Conservation (phyloP, 2,888 invertebrate species). For the Brachynemurus nebulosus region DNA sequence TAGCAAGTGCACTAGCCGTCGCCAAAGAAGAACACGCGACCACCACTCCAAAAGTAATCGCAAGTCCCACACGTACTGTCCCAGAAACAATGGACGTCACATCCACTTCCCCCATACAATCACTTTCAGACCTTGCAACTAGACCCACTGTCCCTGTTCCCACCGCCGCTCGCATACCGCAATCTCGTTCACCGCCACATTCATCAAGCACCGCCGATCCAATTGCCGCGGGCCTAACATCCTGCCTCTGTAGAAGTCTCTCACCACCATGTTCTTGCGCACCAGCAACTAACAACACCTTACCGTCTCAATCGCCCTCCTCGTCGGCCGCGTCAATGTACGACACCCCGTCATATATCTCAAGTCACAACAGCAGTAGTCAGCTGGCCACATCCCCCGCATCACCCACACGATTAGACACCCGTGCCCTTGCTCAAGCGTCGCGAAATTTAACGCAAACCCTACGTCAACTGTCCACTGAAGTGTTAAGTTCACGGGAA, state of each 20-base stretch:
- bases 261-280: constrained; percentile 18
- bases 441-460: constrained; percentile 86
- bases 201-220: constrained; percentile 24
- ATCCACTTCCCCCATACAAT: constrained; percentile 40
- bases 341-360: too few relatives aligned
- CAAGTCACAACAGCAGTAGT: too few relatives aligned
- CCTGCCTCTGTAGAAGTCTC: constrained; percentile 31
- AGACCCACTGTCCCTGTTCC: constrained; percentile 31
- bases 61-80: constrained; percentile 27
- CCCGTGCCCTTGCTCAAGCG: constrained; percentile 72
- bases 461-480: constrained; percentile 75
- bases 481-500: constrained; percentile 55
- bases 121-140: constrained; percentile 47
- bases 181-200: constrained; percentile 1
- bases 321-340: constrained; percentile 15
- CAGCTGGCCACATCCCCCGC: constrained; percentile 29
- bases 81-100: constrained; percentile 28
- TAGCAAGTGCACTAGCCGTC: constrained; percentile 7
- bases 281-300: constrained; percentile 28
- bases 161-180: constrained; percentile 25
- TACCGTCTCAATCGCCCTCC: constrained; percentile 20
- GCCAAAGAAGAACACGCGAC: constrained; percentile 5
- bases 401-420: neutral
- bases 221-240: constrained; percentile 32
- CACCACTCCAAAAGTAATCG: constrained; percentile 10